Percentiles rank a stretch among this genome's conserved stretches.
phyloP scores from a whole-genome alignment of 2,888 invertebrate genomes.

The Poecilus cupreus region DNA sequence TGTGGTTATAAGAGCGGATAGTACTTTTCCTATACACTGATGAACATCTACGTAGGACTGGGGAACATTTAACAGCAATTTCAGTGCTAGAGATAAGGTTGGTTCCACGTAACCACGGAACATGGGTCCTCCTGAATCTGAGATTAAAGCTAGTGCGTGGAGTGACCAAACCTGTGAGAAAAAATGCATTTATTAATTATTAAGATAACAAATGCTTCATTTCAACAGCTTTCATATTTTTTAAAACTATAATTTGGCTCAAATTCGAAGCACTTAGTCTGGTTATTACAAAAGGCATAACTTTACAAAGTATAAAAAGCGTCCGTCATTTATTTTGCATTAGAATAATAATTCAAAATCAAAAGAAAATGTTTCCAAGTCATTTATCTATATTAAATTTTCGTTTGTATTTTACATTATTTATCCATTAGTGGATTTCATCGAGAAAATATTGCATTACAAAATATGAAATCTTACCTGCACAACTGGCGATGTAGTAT shows the following conservation, averaged over 20 bases:
- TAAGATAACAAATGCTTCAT: too few species aligned
- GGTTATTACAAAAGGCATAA: too few species aligned
- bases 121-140: conserved; percentile 99
- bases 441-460: neutral
- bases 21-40: conserved; percentile 92
- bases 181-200: conserved; percentile 27
- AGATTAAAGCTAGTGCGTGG: conserved; percentile 95
- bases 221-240: too few species aligned
- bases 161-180: conserved; percentile 90
- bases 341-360: too few species aligned
- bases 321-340: too few species aligned
- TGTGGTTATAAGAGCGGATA: conserved; percentile 97
- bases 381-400: neutral
- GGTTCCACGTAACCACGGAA: conserved; percentile 98
- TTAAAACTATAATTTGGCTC: too few species aligned
- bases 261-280: too few species aligned
- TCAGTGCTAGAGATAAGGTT: conserved; percentile 91
- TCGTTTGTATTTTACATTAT: neutral
- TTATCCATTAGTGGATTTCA: neutral
- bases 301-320: too few species aligned
- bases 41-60: conserved; percentile 94
- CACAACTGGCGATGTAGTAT: conserved; percentile 93
- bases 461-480: conserved; percentile 75
- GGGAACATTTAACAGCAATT: conserved; percentile 91
- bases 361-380: neutral